phyloP scores from a whole-genome alignment of 2,113 vertebrate genomes.

The Pogonocichla stellata region DNA sequence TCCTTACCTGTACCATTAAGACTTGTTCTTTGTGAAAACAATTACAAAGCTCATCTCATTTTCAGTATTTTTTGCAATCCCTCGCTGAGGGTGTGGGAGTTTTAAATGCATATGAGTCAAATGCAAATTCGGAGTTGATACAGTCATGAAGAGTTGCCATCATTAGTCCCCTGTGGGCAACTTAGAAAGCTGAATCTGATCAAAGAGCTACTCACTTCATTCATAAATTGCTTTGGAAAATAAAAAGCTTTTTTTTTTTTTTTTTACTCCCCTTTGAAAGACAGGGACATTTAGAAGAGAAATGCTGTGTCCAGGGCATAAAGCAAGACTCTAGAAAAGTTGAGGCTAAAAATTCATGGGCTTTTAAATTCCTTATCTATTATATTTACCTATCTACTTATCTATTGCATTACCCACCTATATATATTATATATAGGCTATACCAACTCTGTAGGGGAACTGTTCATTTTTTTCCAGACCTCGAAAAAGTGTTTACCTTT shows the following conservation, averaged over 20 bases:
- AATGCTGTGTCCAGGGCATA: neutral
- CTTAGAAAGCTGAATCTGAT: neutral
- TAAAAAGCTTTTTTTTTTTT: neutral
- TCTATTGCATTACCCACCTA: neutral
- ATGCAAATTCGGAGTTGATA: neutral
- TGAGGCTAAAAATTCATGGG: neutral
- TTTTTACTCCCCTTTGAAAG: neutral
- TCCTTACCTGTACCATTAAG: neutral
- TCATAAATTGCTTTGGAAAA: slow-evolving; percentile 5
- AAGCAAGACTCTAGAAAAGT: neutral
- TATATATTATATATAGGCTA: neutral
- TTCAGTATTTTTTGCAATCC: neutral
- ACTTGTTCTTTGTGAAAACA: neutral
- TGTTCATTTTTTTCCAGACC: neutral
- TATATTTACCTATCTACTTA: neutral
- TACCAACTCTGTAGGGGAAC: neutral
- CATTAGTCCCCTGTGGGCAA: neutral
- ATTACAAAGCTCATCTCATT: neutral
- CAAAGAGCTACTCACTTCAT: neutral
- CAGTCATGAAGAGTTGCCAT: neutral
- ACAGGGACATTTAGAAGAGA: neutral
- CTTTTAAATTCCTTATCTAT: neutral
- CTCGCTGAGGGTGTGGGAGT: neutral
- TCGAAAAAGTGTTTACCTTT: neutral
- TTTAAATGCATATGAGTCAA: neutral